Evolutionary conservation across 2,888 invertebrate species (phyloP), one percentile per base, ranked within the genome.

Genomic region (Heliconius ethilla): DNA sequence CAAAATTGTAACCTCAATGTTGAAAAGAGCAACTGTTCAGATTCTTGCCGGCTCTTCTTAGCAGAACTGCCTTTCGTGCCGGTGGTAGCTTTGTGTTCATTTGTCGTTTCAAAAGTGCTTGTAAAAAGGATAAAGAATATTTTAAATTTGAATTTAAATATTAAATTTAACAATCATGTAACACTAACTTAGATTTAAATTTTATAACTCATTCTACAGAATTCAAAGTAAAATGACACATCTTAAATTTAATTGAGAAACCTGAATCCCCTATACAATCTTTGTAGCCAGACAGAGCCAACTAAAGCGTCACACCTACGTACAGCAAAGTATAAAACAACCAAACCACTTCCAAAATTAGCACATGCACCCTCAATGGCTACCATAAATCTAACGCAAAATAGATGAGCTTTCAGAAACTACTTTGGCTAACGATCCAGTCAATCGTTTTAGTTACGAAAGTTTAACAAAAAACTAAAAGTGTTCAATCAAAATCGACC

Each of bases 401-500:
- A 45, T 74, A 65, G 74, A 74, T 45, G 45, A 74, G 65, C 22
- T 45, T 74, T 77, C 45, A 63, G 55, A 76, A 73, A 67, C 51
- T 67, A 67, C 74, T 74, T 74, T 45, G 22, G 29, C 13, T 74
- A 74, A 74, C 73, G 73, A 74, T 59, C 67, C 66, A 74, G 45
- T 29, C 59, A 67, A 74, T 66, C 59, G 73, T 40, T 67, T 59
- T 63, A 45, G 55, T 73, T 77, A 67, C 55, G 4, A 37, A 77
- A 77, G 37, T 66, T 73, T n/a, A 45, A 22, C 29, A 72, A 73
- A 76, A 76, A 51, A 72, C n/a, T 37, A 13, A 66, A 67, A 72
- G 59, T 55, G 74, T 66, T 77, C 29, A 74, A 75, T 69, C 55
- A 59, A 63, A 75, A 78, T 45, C 37, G 40, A 78, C 40, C 74